Evolutionary conservation across 2,888 invertebrate species (phyloP).

Genomic region (Brachypterus glaber): DNA sequence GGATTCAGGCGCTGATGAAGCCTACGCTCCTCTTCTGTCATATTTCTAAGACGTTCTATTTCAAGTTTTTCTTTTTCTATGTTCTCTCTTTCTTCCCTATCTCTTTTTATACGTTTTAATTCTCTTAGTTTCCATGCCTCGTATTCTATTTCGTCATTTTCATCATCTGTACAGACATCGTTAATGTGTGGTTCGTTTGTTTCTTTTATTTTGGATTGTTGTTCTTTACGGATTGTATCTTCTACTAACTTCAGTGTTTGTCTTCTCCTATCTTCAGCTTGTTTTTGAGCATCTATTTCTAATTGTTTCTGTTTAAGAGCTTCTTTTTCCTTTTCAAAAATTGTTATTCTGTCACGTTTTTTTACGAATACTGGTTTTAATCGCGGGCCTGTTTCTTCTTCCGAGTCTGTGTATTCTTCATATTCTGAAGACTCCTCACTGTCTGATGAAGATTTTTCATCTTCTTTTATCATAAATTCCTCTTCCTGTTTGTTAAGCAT

Average conservation of each 20-base stretch:
- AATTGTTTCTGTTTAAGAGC: conserved; percentile 72
- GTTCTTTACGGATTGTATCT: conserved; percentile 77
- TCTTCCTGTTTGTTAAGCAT: conserved; percentile 64
- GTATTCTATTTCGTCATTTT: conserved; percentile 92
- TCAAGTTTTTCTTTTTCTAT: conserved; percentile 79
- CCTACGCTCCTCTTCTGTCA: conserved; percentile 95
- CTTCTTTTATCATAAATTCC: conserved; percentile 65
- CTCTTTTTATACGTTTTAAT: conserved; percentile 89
- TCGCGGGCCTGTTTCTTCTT: conserved; percentile 84
- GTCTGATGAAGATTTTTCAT: conserved; percentile 59
- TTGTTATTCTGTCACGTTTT: conserved; percentile 87
- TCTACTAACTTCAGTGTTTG: conserved; percentile 87
- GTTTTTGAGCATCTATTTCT: conserved; percentile 72
- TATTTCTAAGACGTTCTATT: conserved; percentile 79
- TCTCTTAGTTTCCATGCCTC: conserved; percentile 98
- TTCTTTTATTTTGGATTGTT: conserved; percentile 52
- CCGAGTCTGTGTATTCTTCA: conserved; percentile 80
- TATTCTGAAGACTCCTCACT: conserved; percentile 70
- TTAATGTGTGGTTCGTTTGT: conserved; percentile 68
- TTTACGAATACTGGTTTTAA: conserved; percentile 92
- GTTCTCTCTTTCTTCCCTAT: conserved; percentile 88
- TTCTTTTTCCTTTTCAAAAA: conserved; percentile 89
- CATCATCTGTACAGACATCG: conserved; percentile 88
- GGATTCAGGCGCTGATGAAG: conserved; percentile 85
- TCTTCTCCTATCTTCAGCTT: conserved; percentile 79